Base-by-base conservation (phyloP, 2,797 vertebrate genomes). In the Hybognathus amarus region DNA sequence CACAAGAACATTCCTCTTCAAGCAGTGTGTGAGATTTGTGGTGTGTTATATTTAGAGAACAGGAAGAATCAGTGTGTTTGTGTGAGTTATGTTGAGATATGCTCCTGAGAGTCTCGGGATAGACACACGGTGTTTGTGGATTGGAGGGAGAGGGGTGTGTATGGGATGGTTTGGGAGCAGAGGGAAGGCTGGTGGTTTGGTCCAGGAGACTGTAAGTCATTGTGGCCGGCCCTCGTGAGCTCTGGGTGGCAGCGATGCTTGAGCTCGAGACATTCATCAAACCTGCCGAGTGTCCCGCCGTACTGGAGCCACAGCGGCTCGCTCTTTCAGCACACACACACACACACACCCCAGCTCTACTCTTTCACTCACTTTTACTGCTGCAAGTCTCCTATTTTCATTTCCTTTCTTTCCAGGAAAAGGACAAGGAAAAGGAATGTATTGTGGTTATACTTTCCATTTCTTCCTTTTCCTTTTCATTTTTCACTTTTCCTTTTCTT, bases 221-320 rank as follows among this genome's bases (percentile, higher is more conserved):
- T 96, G 97, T 97, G 95, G 95, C 94, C 91, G 91, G 94, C 95
- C 92, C 94, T 95, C 91, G 89, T 91, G 91, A 94, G 96, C 94
- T 84, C 85, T 92, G 93, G 96, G 96, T 97, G 96, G 96, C 94
- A 95, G 95, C 93, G 93, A 92, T 95, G 94, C 94, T 93, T 91
- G 95, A 95, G 95, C 92, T 95, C 94, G 94, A 94, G 93, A 96
- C 96, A 97, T 97, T 96, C 95, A 97, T 97, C 96, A 98, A 47
- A 97, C 95, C 96, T 95, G 96, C 96, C 93, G 94, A 94, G 89
- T 89, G 92, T 92, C 94, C 96, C 96, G 96, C 95, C 96, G 96
- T 91, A 90, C 96, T 97, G 96, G 96, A 97, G 96, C 97, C 96
- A 92, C 91, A 80, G 91, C 93, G 92, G 87, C 90, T 15, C 87